These are phyloP conservation scores for Lamellibrachia columna DNA, from an alignment of 2,888 invertebrate species.

Conservation along the genomic window DNA sequence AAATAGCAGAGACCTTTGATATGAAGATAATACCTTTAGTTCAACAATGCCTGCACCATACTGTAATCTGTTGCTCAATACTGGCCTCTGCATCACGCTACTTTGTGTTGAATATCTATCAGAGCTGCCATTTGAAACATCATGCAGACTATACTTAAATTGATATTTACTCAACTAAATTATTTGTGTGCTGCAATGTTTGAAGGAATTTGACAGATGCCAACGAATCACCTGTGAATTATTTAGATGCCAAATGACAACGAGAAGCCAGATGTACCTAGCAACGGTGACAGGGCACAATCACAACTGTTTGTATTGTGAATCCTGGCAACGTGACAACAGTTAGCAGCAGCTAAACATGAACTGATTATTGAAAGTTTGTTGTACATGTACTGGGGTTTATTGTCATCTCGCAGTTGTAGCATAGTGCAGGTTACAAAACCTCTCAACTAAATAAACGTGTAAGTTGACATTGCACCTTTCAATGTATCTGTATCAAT, in stretches of 20 bases:
- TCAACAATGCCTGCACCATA: not conserved
- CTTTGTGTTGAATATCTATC: not conserved
- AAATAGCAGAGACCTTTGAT: not conserved
- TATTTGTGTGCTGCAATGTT: not conserved
- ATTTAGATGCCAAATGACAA: not conserved
- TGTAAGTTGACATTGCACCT: not conserved
- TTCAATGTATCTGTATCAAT: not conserved
- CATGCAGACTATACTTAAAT: not conserved
- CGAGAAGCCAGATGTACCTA: not conserved
- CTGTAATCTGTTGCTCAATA: not conserved
- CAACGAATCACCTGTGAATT: not conserved
- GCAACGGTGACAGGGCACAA: not conserved
- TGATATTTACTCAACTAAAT: not conserved
- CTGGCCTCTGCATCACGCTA: not conserved
- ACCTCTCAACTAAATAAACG: not conserved
- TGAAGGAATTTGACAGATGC: not conserved
- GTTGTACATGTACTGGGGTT: not conserved
- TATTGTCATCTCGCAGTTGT: not conserved
- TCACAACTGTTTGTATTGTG: not conserved
- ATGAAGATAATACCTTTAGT: not conserved
- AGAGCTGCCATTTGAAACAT: not conserved
- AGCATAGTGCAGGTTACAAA: not conserved
- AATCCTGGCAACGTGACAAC: not conserved
- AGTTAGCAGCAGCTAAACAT: not conserved
- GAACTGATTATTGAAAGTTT: not conserved